These are phyloP conservation scores for Luperina nickerlii DNA, from an alignment of 2,888 invertebrate species.

Conservation along the genomic window DNA sequence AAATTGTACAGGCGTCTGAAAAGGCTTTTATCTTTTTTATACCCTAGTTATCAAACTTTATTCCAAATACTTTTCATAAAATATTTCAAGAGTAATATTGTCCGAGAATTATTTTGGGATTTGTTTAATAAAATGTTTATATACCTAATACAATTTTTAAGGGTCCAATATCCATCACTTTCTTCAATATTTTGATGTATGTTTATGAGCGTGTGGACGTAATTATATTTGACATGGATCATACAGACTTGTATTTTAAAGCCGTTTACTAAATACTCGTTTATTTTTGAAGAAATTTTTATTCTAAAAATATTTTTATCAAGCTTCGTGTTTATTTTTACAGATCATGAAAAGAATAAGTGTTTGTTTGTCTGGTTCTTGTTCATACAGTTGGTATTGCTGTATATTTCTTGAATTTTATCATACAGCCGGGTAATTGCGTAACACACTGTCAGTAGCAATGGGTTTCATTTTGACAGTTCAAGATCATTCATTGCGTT, in stretches of 20 bases:
- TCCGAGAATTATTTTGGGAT: constrained; percentile 13
- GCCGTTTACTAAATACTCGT: not conserved
- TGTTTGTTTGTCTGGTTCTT: not conserved
- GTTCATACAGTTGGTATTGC: not conserved
- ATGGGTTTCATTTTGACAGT: no score
- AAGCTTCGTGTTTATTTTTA: not conserved
- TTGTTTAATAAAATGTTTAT: constrained; percentile 14
- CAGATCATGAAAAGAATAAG: not conserved
- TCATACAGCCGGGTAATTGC: no score
- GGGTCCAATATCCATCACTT: constrained; percentile 24
- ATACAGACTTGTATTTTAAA: constrained; percentile 1
- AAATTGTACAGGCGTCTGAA: constrained; percentile 2
- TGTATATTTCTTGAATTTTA: no score
- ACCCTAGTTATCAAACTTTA: constrained; percentile 15
- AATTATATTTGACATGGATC: constrained; percentile 24
- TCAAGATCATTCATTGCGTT: no score
- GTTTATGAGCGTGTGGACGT: constrained; percentile 15
- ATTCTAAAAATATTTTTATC: not conserved
- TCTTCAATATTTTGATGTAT: constrained; percentile 25
- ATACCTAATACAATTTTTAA: constrained; percentile 18
- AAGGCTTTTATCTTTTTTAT: constrained; percentile 34
- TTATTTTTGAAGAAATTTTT: not conserved
- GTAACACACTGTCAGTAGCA: no score
- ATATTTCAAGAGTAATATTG: not conserved
- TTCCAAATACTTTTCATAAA: not conserved